Evolutionary conservation across 2,888 invertebrate species (phyloP).

Genomic region (Drosophila emarginata): DNA sequence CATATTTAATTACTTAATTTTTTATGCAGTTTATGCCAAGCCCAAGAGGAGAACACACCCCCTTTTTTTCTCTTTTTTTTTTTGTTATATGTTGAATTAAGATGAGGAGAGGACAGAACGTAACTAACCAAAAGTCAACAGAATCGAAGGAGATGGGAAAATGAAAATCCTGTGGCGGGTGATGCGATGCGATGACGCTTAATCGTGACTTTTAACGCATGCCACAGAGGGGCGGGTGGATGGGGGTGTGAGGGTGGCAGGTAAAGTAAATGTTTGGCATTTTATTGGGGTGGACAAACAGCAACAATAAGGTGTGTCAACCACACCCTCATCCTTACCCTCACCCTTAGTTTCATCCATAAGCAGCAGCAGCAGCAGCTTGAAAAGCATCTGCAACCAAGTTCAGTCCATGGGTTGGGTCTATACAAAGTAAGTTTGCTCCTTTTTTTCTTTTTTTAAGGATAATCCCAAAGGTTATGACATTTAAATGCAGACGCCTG

Average conservation of each 20-base stretch:
- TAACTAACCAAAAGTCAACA: slow-evolving; percentile 30
- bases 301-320: slow-evolving; percentile 33
- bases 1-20: slow-evolving; percentile 80
- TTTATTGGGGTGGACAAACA: slow-evolving; percentile 39
- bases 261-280: slow-evolving; percentile 44
- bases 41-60: slow-evolving; percentile 44
- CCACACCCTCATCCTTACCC: background rate
- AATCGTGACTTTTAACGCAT: slow-evolving; percentile 68
- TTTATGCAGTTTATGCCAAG: slow-evolving; percentile 79
- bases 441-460: background rate
- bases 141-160: background rate
- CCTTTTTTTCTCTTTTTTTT: background rate
- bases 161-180: slow-evolving; percentile 20
- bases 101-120: slow-evolving; percentile 4
- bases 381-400: slow-evolving; percentile 36
- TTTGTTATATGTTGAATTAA: background rate
- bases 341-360: background rate
- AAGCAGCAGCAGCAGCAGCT: slow-evolving; percentile 5
- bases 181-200: slow-evolving; percentile 25
- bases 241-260: slow-evolving; percentile 2
- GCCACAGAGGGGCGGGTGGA: slow-evolving; percentile 40
- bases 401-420: slow-evolving; percentile 4
- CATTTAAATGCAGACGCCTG: slow-evolving; percentile 51
- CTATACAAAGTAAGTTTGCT: background rate
- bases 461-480: slow-evolving; percentile 58